A percentile compares a stretch with the other conserved stretches of the same genome.
Conservation (phyloP, 2,113 vertebrate species). For the Alectura lathami region DNA sequence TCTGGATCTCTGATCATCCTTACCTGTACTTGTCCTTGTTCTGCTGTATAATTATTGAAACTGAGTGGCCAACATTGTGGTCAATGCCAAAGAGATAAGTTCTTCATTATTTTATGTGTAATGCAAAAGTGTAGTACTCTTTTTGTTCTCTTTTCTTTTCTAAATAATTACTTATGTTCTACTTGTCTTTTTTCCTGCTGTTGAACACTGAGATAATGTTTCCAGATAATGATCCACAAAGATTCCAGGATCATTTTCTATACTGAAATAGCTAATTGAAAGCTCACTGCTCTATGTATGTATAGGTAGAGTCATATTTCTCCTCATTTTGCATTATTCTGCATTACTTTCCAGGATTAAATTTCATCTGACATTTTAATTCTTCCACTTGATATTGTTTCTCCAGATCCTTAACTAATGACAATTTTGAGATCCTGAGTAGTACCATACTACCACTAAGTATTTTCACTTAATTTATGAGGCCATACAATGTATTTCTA, state of each 20-base stretch:
- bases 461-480: background rate
- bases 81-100: background rate
- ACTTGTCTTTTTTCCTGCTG: background rate
- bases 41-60: background rate
- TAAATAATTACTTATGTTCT: background rate
- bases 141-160: background rate
- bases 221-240: background rate
- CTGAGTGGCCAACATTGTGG: background rate
- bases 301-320: background rate
- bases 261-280: background rate
- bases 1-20: background rate
- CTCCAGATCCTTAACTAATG: background rate
- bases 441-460: background rate
- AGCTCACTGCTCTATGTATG: background rate
- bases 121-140: background rate
- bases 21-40: background rate
- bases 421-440: background rate
- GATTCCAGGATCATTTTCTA: background rate
- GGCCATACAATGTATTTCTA: background rate
- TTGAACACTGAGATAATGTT: background rate
- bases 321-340: background rate
- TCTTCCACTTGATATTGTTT: background rate
- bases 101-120: background rate
- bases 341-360: background rate
- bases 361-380: background rate